Conservation (phyloP, 2,797 vertebrate genomes). For the Cetoscarus ocellatus region DNA sequence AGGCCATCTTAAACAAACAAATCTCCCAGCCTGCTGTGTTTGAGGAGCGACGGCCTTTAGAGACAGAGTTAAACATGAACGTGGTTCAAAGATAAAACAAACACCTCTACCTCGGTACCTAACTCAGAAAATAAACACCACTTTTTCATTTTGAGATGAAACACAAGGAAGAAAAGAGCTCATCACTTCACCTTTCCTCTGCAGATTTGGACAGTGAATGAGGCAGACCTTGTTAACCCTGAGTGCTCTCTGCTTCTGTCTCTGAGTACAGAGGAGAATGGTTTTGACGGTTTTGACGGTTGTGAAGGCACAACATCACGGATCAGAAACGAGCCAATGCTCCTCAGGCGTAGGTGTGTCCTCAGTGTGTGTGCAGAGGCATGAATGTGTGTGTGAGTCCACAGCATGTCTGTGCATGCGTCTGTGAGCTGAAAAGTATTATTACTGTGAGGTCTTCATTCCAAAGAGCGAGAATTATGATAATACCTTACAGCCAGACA, state of each 20-base stretch:
- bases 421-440: not conserved
- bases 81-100: conserved; percentile 32
- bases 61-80: conserved; percentile 15
- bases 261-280: conserved; percentile 3
- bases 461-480: conserved; percentile 13
- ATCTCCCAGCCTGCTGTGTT: not conserved
- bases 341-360: conserved; percentile 54
- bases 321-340: conserved; percentile 31
- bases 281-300: not conserved
- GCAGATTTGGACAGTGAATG: conserved; percentile 3
- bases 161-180: conserved; percentile 6
- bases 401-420: not conserved
- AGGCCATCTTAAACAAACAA: conserved; percentile 28
- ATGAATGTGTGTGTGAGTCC: not conserved
- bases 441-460: conserved; percentile 22
- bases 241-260: conserved; percentile 1
- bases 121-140: conserved; percentile 22
- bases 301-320: conserved; percentile 23
- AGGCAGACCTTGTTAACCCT: not conserved
- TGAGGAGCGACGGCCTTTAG: conserved; percentile 8
- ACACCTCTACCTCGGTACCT: not conserved
- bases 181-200: conserved; percentile 7
- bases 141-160: conserved; percentile 13
- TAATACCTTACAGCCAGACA: conserved; percentile 10
- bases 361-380: conserved; percentile 28